A percentile compares a stretch with the other conserved stretches of the same genome.
Conservation (phyloP, 2,113 vertebrate species). For the Pluvianellus socialis region DNA sequence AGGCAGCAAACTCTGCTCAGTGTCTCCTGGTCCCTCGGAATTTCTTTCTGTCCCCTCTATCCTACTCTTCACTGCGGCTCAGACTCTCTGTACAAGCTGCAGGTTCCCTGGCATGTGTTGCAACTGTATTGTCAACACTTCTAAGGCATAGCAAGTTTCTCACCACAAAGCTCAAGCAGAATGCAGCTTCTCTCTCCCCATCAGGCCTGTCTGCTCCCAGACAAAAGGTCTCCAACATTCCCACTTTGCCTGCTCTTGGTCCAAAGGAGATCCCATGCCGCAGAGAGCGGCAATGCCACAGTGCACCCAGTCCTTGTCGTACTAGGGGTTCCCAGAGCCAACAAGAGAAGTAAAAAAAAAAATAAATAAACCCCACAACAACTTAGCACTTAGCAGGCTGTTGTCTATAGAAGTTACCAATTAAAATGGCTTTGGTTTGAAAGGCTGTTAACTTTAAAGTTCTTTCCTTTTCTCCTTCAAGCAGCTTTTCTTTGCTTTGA, state of each 20-base stretch:
- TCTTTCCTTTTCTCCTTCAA: background rate
- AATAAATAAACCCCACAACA: background rate
- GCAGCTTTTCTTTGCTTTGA: background rate
- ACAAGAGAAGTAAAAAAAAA: background rate
- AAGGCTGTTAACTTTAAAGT: background rate
- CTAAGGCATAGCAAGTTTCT: background rate
- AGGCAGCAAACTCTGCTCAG: background rate
- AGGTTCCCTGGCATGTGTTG: background rate
- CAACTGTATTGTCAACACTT: background rate
- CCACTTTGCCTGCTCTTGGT: background rate
- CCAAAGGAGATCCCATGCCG: background rate
- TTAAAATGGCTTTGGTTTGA: background rate
- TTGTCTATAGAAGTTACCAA: background rate
- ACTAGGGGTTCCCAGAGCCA: background rate
- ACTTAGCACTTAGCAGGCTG: background rate
- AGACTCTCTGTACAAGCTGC: background rate
- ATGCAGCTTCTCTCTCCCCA: background rate
- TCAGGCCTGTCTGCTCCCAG: background rate
- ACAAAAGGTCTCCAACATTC: background rate
- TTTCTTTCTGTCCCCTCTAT: background rate
- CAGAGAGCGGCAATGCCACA: background rate
- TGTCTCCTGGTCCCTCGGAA: background rate
- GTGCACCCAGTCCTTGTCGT: background rate
- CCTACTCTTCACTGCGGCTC: background rate
- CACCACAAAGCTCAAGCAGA: background rate